These are phyloP conservation scores for Hydraecia micacea DNA, from an alignment of 2,888 invertebrate species.

Conservation along the genomic window DNA sequence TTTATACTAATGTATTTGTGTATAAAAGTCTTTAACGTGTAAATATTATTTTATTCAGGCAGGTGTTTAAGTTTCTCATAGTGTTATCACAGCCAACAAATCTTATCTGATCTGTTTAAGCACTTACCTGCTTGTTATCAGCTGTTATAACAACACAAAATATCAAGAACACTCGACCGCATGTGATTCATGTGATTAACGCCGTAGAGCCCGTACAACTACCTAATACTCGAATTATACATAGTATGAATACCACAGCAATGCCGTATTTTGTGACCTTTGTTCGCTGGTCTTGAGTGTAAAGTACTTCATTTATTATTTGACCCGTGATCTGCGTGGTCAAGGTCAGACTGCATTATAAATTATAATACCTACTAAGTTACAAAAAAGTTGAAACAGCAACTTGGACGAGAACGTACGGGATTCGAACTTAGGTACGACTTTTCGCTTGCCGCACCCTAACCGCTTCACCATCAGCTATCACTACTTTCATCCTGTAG, in stretches of 20 bases:
- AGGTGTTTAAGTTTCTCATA: constrained; percentile 26
- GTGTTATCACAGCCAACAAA: constrained; percentile 39
- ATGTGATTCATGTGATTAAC: constrained; percentile 39
- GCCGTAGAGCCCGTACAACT: not conserved
- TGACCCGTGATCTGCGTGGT: no score
- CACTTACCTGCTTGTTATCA: constrained; percentile 38
- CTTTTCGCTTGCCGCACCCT: not conserved
- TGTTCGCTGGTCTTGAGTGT: not conserved
- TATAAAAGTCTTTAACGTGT: constrained; percentile 17
- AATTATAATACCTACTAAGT: no score
- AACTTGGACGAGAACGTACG: no score
- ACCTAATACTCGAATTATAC: not conserved
- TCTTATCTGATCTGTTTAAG: constrained; percentile 53
- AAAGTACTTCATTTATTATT: not conserved
- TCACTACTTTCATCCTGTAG: not conserved
- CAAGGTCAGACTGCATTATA: not conserved
- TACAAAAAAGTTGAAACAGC: not conserved
- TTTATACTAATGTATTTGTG: not conserved
- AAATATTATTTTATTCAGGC: constrained; percentile 48
- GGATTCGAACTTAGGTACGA: not conserved
- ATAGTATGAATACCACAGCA: not conserved
- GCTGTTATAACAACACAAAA: constrained; percentile 41
- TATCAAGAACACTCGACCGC: constrained; percentile 45
- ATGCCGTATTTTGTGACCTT: constrained; percentile 17
- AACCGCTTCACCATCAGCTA: not conserved